Evolutionary conservation across 2,888 invertebrate species (phyloP).

Genomic region (Hydroisotoma schaefferi): DNA sequence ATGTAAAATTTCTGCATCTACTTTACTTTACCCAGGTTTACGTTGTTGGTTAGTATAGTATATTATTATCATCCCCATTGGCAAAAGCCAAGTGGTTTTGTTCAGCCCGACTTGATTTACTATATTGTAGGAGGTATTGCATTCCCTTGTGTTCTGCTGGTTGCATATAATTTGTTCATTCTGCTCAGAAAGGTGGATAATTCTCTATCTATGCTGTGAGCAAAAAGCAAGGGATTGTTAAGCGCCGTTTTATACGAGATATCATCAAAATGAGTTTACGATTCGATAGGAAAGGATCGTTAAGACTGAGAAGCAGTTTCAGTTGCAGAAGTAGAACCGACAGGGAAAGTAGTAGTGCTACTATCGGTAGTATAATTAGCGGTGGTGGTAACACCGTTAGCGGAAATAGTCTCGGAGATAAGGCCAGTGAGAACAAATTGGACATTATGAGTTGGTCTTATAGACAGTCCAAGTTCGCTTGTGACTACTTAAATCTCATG

Average conservation of each 20-base stretch:
- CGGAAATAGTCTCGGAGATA: conserved; percentile 4
- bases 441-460: conserved; percentile 46
- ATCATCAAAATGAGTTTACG: conserved; percentile 46
- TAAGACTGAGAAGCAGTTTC: conserved; percentile 38
- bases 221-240: conserved; percentile 2
- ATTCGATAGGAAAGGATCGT: conserved; percentile 45
- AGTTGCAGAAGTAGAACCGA: conserved; percentile 36
- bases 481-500: conserved; percentile 47
- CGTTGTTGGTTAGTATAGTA: no score
- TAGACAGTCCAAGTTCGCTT: conserved; percentile 45
- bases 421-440: conserved; percentile 9
- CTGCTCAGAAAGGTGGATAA: conserved; percentile 6
- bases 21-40: no score
- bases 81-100: no score
- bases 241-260: conserved; percentile 1
- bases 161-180: not conserved
- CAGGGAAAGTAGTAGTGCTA: conserved; percentile 21
- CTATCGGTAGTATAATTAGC: not conserved
- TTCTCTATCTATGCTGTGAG: not conserved
- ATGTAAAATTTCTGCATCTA: no score
- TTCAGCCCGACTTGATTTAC: no score
- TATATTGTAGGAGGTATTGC: not conserved
- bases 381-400: not conserved
- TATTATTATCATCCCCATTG: no score
- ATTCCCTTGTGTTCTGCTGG: not conserved